phyloP scores from a whole-genome alignment of 2,113 vertebrate species.

The Seriola dumerili region DNA sequence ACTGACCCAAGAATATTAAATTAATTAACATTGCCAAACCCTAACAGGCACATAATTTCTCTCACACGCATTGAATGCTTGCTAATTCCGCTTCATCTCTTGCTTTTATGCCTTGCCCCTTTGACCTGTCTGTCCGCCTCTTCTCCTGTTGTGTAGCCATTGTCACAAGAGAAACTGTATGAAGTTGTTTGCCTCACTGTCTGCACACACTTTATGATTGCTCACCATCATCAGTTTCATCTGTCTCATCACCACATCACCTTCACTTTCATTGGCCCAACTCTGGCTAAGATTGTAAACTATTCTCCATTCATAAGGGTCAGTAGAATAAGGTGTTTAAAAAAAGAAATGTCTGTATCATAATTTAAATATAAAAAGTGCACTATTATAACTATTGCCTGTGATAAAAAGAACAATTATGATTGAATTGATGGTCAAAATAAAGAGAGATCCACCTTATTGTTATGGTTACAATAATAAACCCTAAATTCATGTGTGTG shows the following conservation, averaged over 20 bases:
- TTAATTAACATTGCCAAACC: constrained; percentile 42
- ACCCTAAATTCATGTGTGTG: constrained; percentile 78
- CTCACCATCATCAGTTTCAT: constrained; percentile 66
- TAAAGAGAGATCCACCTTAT: constrained; percentile 84
- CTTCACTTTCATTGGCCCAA: constrained; percentile 79
- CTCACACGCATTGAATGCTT: constrained; percentile 49
- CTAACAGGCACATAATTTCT: constrained; percentile 46
- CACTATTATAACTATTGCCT: constrained; percentile 88
- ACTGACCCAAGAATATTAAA: constrained; percentile 52
- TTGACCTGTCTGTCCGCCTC: constrained; percentile 54
- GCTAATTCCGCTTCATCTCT: constrained; percentile 52
- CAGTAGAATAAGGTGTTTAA: constrained; percentile 84
- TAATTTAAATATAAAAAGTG: constrained; percentile 88
- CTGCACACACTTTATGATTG: constrained; percentile 67
- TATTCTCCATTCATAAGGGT: constrained; percentile 83
- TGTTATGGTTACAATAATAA: constrained; percentile 85
- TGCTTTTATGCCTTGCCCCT: constrained; percentile 55
- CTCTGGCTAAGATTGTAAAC: constrained; percentile 87
- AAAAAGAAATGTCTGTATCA: constrained; percentile 86
- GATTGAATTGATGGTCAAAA: constrained; percentile 85
- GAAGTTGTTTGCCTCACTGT: constrained; percentile 71
- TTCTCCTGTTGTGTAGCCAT: constrained; percentile 67
- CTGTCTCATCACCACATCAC: constrained; percentile 66
- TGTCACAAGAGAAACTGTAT: constrained; percentile 65
- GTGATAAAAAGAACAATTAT: constrained; percentile 85